Base-by-base conservation (phyloP, 64 coral and sea anemone species). In the Montipora cactus region DNA sequence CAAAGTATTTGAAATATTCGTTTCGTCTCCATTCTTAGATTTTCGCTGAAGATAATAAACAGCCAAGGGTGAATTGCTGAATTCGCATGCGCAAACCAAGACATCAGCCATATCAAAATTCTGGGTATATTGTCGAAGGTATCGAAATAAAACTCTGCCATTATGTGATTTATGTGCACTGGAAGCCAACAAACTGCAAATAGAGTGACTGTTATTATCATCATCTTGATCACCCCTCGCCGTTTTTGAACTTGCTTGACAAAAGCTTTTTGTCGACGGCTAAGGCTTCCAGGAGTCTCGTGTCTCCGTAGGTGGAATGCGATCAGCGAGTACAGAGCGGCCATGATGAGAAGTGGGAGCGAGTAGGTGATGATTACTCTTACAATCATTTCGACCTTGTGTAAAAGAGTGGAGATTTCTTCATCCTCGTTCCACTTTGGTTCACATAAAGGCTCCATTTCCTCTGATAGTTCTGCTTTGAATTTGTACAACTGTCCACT, bases 11-110 rank as follows among this genome's bases (percentile, higher is more conserved):
- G 15, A 86, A 71, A 72, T 47, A 86, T 86, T 49, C 37, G 37
- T 70, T 50, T 86, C 14, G 66, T 23, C 47, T 86, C 82, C 15
- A 19, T 46, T 18, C 82, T 12, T 16, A 86, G 14, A 51, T 86
- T 95, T 57, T 95, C 88, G 22, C 90, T 92, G 53, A 95, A 95
- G 47, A 74, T 78, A 52, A 95, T 50, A 64, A 91, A 95, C 44
- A 95, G 75, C 47, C 94, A 95, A 68, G 94, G 90, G 8, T 92
- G 90, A 22, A 95, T 95, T 15, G 94, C 94, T 23, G 81, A 84
- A 23, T 95, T 95, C 0, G 89, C 94, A 25, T 92, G 94, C 5
- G 94, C 94, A 50, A 95, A 44, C 59, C 70, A 92, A 71, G 64
- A 92, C 11, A 91, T 92, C 57, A 95, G 18, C 78, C 47, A 59